A percentile compares a stretch with the other conserved stretches of the same genome.
Conservation (phyloP, 2,888 invertebrate species). For the Scrobipalpa atriplicella region DNA sequence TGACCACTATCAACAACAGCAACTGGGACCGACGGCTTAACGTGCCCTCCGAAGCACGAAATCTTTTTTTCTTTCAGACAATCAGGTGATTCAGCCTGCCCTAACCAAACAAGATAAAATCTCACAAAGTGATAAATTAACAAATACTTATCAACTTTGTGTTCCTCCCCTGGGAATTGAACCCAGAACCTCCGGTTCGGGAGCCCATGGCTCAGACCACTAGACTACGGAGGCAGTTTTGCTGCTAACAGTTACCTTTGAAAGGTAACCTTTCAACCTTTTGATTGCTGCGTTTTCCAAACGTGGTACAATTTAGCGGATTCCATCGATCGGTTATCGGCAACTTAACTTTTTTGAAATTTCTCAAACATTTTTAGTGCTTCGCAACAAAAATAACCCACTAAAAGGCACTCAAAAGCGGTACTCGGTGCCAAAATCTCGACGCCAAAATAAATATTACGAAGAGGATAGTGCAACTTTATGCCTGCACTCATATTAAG, state of each 20-base stretch:
- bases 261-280: background rate
- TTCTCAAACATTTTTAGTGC: conserved; percentile 2
- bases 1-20: no score
- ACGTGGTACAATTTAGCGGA: background rate
- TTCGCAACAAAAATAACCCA: conserved; percentile 9
- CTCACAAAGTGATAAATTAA: no score
- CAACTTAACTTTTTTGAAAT: background rate
- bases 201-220: no score
- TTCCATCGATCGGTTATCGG: background rate
- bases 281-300: background rate
- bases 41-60: no score
- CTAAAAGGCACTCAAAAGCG: conserved; percentile 12
- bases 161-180: no score
- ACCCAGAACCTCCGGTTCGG: no score
- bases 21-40: no score
- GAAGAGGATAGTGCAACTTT: conserved; percentile 7
- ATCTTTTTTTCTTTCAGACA: no score
- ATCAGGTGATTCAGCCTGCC: no score
- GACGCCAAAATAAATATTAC: conserved; percentile 19
- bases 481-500: conserved; percentile 8
- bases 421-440: conserved; percentile 11
- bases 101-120: no score
- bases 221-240: no score
- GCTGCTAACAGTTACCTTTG: background rate
- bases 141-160: no score